Evolutionary conservation across 2,797 vertebrate genomes (phyloP).

Genomic region (Craterocephalus amniculus): DNA sequence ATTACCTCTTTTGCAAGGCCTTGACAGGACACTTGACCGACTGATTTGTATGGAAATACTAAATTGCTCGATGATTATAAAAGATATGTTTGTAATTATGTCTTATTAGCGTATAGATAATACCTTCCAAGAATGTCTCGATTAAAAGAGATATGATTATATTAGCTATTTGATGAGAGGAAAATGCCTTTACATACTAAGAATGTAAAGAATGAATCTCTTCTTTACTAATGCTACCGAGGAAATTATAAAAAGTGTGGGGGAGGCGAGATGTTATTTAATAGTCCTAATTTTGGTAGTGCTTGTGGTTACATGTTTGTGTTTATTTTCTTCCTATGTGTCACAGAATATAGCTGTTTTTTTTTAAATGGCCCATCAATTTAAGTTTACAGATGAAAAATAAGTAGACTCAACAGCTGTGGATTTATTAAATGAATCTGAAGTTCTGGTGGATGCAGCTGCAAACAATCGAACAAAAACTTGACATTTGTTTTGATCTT

Average conservation of each 20-base stretch:
- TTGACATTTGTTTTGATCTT: neutral
- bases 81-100: neutral
- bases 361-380: neutral
- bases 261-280: neutral
- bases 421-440: neutral
- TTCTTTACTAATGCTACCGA: neutral
- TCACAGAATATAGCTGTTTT: neutral
- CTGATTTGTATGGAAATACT: constrained; percentile 46
- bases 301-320: constrained; percentile 1
- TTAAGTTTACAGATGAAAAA: neutral
- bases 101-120: neutral
- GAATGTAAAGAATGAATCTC: neutral
- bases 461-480: neutral
- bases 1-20: constrained; percentile 74
- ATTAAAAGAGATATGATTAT: neutral
- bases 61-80: neutral
- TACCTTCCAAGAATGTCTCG: accelerated
- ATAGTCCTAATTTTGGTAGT: neutral
- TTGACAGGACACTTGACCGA: constrained; percentile 73
- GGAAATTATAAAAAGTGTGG: neutral
- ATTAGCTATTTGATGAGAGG: neutral
- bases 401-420: neutral
- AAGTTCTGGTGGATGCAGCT: neutral
- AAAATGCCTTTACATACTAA: neutral
- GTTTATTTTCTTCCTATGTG: neutral